phyloP scores from a whole-genome alignment of 1,140 invertebrate genomes.

The Drepana arcuata region DNA sequence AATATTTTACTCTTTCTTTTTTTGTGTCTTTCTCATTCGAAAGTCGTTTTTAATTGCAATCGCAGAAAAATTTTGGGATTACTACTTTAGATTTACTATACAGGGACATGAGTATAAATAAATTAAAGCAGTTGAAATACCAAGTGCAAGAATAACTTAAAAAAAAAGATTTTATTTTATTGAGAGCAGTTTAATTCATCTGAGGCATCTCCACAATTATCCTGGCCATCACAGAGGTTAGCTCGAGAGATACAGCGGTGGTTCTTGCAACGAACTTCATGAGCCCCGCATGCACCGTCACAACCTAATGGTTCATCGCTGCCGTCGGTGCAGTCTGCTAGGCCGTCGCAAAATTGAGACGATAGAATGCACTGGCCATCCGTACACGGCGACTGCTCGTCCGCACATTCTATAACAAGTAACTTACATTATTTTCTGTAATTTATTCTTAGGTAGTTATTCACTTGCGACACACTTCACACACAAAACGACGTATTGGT shows the following conservation, averaged over 20 bases:
- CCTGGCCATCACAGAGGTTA: slow-evolving; percentile 73
- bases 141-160: too few relatives aligned
- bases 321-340: slow-evolving; percentile 85
- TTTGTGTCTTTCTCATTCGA: too few relatives aligned
- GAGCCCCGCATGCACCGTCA: slow-evolving; percentile 61
- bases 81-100: too few relatives aligned
- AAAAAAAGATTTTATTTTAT: neutral
- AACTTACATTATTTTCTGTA: too few relatives aligned
- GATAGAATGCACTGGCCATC: slow-evolving; percentile 84
- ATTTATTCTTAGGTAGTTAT: too few relatives aligned
- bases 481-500: too few relatives aligned
- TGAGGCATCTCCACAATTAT: slow-evolving; percentile 75
- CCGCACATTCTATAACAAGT: slow-evolving; percentile 51
- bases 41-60: too few relatives aligned
- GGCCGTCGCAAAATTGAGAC: slow-evolving; percentile 88
- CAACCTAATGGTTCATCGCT: slow-evolving; percentile 87
- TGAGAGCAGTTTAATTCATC: slow-evolving; percentile 76
- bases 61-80: too few relatives aligned
- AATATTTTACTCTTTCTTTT: too few relatives aligned
- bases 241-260: slow-evolving; percentile 73
- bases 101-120: too few relatives aligned
- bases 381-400: slow-evolving; percentile 60
- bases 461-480: too few relatives aligned
- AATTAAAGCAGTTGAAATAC: too few relatives aligned
- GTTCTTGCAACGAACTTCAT: slow-evolving; percentile 71